Evolutionary conservation across 2,113 vertebrate genomes (phyloP), one percentile per base, ranked within the genome.

Genomic region (Paraplagusia blochii): DNA sequence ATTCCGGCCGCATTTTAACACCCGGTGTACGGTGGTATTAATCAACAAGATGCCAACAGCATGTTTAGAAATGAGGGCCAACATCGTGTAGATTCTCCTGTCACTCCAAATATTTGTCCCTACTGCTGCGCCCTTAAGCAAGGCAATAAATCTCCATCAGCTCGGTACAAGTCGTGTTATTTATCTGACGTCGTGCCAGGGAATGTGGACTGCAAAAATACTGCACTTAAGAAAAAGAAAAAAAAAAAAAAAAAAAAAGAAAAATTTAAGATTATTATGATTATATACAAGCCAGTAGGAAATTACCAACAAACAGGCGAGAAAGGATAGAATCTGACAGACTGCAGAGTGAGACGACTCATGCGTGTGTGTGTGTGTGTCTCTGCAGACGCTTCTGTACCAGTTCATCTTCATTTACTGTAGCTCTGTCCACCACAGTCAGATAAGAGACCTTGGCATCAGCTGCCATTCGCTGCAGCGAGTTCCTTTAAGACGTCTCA

Each of bases 121-220:
- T 44, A 2, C 59, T 67, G 49, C 59, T 40, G 44, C 54, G 40
- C 68, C 75, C 57, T 70, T 66, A 60, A 79, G 70, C 62, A 51
- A 78, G 61, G 64, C 35, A 53, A 56, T 7, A 4, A 63, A 63
- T 47, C 58, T 53, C 56, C 66, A 48, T 60, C 49, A 34, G 48
- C 45, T 47, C 63, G 45, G 63, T 11, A 7, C 65, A 34, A 47
- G 66, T 54, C 12, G 42, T 62, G 48, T 69, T 33, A 70, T 75
- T 53, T 54, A 71, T 72, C 56, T 81, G 69, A 69, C 81, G 64
- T 48, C 6, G 53, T 10, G 36, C 56, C 18, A 50, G 16, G 22
- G 19, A 10, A 48, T 65, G 56, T 63, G 49, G 54, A 56, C 39
- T 40, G 9, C 42, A 48, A 67, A 58, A 66, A 52, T 58, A 56